A percentile compares a stretch with the other conserved stretches of the same genome.
Evolutionary conservation across 2,797 vertebrate species (phyloP).

Genomic region (Myripristis jacobus): DNA sequence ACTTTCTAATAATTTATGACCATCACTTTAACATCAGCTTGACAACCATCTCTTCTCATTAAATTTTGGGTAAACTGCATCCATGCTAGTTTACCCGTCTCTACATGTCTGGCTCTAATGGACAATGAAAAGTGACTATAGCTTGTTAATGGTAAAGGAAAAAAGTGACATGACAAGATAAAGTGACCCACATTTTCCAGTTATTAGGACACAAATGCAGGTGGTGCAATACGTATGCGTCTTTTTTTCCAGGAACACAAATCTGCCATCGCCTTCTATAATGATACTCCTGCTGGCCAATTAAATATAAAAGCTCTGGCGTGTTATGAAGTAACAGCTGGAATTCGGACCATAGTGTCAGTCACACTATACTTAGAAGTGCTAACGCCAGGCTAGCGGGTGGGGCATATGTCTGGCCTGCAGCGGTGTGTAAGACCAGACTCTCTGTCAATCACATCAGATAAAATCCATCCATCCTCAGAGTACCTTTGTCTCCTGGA

Average conservation of each 20-base stretch:
- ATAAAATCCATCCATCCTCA: slow-evolving; percentile 9
- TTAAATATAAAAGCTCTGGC: slow-evolving; percentile 26
- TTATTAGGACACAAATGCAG: slow-evolving; percentile 40
- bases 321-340: slow-evolving; percentile 60
- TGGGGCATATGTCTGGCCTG: slow-evolving; percentile 63
- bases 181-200: not conserved
- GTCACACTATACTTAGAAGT: slow-evolving; percentile 74
- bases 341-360: slow-evolving; percentile 62
- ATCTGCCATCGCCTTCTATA: slow-evolving; percentile 47
- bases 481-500: slow-evolving; percentile 27
- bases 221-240: slow-evolving; percentile 31
- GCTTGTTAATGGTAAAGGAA: no score
- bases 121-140: no score
- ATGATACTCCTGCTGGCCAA: slow-evolving; percentile 47
- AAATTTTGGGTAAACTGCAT: no score
- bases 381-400: slow-evolving; percentile 26
- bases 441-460: slow-evolving; percentile 64
- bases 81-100: no score
- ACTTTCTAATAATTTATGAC: no score
- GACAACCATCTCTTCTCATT: no score
- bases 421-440: slow-evolving; percentile 38
- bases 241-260: slow-evolving; percentile 29
- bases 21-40: no score
- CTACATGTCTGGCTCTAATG: no score
- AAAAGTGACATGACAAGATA: not conserved